Evolutionary conservation across 2,797 vertebrate genomes (phyloP), one percentile per base, ranked within the genome.

Genomic region (Phataginus tetradactyla): DNA sequence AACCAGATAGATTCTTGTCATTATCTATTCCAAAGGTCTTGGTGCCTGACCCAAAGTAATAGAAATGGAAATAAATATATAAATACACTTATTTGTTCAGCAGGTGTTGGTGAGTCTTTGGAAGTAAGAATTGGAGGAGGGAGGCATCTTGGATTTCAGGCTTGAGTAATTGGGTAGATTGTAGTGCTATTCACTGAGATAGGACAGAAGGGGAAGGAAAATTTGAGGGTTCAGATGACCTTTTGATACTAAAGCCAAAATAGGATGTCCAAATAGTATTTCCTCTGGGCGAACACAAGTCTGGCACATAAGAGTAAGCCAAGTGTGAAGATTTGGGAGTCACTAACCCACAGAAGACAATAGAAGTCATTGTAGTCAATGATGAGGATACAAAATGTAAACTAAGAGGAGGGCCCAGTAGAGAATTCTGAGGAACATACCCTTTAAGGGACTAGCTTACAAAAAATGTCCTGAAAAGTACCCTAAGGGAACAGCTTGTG

Each of bases 401-500:
- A 96, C 34, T 79, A 57, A 83, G 15, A 87, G 49, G 49, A 49
- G 29, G 63, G n/a, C 90, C 71, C 79, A 29, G 15, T 57, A 75
- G 64, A 83, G 68, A 74, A 79, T 83, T 80, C 32, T 86, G 77
- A 89, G 25, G n/a, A 80, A 39, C 34, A 20, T 34, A 37, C 14
- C 25, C 75, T 25, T 66, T 93, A 63, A 78, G 64, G 32, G 59
- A 45, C 51, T 45, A 39, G 10, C 32, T 57, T 89, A n/a, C 14
- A 79, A 51, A 93, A 51, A 91, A 23, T 27, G 34, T 80, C 68
- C 68, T 97, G 37, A 53, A 57, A 95, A 51, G 29, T 53, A n/a
- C 37, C 14, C 9, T 57, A 27, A 93, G 9, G 32, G 27, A 92
- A 78, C n/a, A 93, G 57, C 42, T 84, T 51, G n/a, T 80, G 63